phyloP scores from a whole-genome alignment of 2,797 vertebrate genomes.

The Manis crassicaudata region DNA sequence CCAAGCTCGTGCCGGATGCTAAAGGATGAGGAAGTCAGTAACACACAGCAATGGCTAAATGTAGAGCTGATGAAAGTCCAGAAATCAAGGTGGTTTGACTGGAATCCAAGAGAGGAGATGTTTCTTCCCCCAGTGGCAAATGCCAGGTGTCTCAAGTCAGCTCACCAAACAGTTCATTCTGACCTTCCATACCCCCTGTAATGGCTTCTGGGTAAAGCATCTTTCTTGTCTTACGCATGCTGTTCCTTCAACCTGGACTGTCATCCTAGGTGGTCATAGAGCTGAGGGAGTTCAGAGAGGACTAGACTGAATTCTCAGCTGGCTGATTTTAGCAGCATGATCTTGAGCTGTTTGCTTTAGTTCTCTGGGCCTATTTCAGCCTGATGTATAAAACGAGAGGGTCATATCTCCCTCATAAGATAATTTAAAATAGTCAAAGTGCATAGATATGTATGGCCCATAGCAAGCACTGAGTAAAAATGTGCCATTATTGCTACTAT shows the following conservation, averaged over 20 bases:
- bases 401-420: background rate
- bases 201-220: background rate
- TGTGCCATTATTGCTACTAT: background rate
- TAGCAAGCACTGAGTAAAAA: background rate
- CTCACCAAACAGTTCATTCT: background rate
- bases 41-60: background rate
- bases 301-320: background rate
- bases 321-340: background rate
- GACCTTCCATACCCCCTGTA: too few relatives aligned
- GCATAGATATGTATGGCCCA: background rate
- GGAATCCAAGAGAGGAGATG: background rate
- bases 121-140: background rate
- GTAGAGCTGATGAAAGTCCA: background rate
- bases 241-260: background rate
- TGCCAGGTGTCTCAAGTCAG: background rate
- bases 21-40: background rate
- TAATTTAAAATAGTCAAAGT: background rate
- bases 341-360: background rate
- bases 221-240: background rate
- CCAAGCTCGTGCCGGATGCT: background rate
- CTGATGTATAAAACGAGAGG: background rate
- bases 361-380: background rate
- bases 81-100: background rate
- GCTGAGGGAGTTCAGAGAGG: background rate
- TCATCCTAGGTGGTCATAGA: background rate